These are phyloP conservation scores for Schmidtea mediterranea DNA, from an alignment of 1,140 invertebrate genomes.

Conservation along the genomic window DNA sequence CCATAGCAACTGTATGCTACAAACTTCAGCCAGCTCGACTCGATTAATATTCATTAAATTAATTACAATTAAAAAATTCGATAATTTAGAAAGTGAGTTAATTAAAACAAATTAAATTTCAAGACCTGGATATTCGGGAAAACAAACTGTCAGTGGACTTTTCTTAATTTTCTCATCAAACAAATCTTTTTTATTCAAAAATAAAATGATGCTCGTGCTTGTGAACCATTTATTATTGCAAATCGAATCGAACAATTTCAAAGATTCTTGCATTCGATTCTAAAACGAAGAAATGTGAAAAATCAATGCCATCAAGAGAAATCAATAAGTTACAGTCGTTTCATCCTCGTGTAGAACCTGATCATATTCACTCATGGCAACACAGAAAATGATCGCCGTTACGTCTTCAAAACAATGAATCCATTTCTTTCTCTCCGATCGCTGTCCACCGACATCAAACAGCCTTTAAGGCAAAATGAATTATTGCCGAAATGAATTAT, in stretches of 20 bases:
- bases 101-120: no score
- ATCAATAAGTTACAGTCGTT: slow-evolving; percentile 4
- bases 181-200: slow-evolving; percentile 14
- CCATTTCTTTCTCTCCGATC: no score
- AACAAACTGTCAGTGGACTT: slow-evolving; percentile 7
- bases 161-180: slow-evolving; percentile 11
- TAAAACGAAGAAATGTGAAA: slow-evolving; percentile 16
- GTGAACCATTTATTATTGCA: no score
- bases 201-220: slow-evolving; percentile 13
- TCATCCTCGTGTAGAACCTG: slow-evolving; percentile 36
- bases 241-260: slow-evolving; percentile 12
- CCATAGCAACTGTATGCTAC: no score
- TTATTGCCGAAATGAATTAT: no score
- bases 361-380: slow-evolving; percentile 34
- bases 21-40: no score
- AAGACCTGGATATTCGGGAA: slow-evolving; percentile 7
- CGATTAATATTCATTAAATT: no score
- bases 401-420: no score
- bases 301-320: neutral
- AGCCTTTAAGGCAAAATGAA: slow-evolving; percentile 12
- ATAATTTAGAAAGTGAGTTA: no score
- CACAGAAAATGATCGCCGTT: slow-evolving; percentile 37
- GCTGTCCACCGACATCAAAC: slow-evolving; percentile 24
- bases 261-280: slow-evolving; percentile 12
- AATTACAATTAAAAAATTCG: no score